A percentile compares a stretch with the other conserved stretches of the same genome.
Conservation (phyloP, 30 jellyfish, hydroid and myxozoan genomes). For the Euphysa ruthae region DNA sequence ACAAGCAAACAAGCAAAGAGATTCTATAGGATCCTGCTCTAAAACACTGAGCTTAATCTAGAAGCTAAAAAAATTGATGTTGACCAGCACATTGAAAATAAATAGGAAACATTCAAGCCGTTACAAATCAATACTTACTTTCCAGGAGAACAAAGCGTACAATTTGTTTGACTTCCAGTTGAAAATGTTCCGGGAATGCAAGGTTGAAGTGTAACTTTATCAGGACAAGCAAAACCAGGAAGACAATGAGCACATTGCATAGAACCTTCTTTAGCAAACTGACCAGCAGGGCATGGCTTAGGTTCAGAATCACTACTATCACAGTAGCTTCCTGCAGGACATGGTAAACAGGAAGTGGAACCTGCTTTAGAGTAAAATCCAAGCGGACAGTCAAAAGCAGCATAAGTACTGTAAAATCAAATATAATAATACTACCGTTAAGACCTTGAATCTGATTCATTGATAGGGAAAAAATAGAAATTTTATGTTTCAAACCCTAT, state of each 20-base stretch:
- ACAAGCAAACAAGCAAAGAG: too few relatives aligned
- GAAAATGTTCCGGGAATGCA: constrained; percentile 87
- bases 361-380: background rate
- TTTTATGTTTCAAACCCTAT: too few relatives aligned
- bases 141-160: constrained; percentile 89
- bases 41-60: too few relatives aligned
- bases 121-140: too few relatives aligned
- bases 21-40: too few relatives aligned
- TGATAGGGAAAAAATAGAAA: too few relatives aligned
- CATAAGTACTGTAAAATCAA: background rate
- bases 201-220: constrained; percentile 33
- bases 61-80: too few relatives aligned
- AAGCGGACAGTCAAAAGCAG: background rate
- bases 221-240: constrained; percentile 77
- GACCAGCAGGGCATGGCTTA: constrained; percentile 52
- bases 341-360: constrained; percentile 31
- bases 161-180: constrained; percentile 26
- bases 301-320: constrained; percentile 46
- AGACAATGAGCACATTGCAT: constrained; percentile 62
- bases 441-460: too few relatives aligned
- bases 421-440: too few relatives aligned
- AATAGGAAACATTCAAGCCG: too few relatives aligned
- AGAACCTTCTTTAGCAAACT: constrained; percentile 70
- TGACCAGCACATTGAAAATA: too few relatives aligned
- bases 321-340: constrained; percentile 92